A percentile compares a stretch with the other conserved stretches of the same genome.
phyloP scores from a whole-genome alignment of 2,797 vertebrate species.

The Moxostoma hubbsi region DNA sequence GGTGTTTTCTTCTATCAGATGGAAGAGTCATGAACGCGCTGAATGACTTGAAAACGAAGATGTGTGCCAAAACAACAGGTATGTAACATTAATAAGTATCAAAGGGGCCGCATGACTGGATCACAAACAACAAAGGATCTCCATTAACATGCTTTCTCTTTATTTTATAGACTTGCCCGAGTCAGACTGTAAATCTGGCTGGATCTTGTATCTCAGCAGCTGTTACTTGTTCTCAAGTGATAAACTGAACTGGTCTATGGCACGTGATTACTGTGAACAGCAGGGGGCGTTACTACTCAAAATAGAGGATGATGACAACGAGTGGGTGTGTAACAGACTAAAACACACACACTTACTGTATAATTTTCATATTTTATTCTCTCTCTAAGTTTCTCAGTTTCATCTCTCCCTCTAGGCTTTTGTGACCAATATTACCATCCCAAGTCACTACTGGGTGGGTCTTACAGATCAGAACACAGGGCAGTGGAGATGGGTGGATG shows the following conservation, averaged over 20 bases:
- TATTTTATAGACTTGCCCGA: neutral
- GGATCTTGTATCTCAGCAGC: neutral
- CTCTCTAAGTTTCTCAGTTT: neutral
- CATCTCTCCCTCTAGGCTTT: neutral
- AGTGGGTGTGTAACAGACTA: neutral
- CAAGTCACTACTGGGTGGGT: neutral
- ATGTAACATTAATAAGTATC: neutral
- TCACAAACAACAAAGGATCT: too few relatives aligned
- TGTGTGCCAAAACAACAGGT: neutral
- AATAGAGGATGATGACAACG: neutral
- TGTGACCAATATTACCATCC: neutral
- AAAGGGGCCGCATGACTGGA: too few relatives aligned
- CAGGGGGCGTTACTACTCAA: neutral
- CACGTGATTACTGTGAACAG: neutral
- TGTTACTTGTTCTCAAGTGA: conserved; percentile 12
- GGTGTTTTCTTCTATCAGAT: neutral
- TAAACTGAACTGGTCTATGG: neutral
- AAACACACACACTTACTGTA: neutral
- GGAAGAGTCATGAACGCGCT: neutral
- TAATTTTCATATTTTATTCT: neutral
- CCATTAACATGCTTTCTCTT: neutral
- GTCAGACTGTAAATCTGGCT: neutral
- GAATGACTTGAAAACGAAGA: neutral
- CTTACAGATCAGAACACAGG: conserved; percentile 11
- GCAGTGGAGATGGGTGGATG: neutral